These are phyloP conservation scores for Palythoa caribaeorum DNA, from an alignment of 92 coral and sea anemone species.

Conservation along the genomic window DNA sequence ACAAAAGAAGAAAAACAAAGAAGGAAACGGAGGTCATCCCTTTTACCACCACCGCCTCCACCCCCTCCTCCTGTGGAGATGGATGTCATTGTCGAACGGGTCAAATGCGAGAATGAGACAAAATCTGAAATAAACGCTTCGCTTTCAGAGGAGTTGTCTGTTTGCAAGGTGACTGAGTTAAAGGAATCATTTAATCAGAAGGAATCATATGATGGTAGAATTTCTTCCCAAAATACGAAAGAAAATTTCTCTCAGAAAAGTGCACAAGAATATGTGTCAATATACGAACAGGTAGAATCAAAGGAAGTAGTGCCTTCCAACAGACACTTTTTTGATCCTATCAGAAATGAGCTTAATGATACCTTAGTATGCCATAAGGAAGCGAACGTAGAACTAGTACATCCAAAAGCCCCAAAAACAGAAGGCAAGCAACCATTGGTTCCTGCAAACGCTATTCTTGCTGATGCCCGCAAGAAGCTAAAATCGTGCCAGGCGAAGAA, in stretches of 20 bases:
- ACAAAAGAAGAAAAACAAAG: conserved; percentile 54
- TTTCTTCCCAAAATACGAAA: not conserved
- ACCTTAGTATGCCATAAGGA: not conserved
- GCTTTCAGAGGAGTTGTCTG: not conserved
- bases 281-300: conserved; percentile 17
- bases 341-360: conserved; percentile 6
- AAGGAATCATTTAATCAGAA: conserved; percentile 1
- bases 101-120: not conserved
- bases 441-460: not conserved
- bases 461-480: conserved; percentile 40
- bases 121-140: not conserved
- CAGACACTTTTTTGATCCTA: conserved; percentile 10
- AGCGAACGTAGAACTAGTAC: not conserved
- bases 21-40: conserved; percentile 40
- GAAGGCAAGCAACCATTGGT: not conserved
- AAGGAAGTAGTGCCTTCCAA: not conserved
- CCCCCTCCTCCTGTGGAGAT: conserved; percentile 74
- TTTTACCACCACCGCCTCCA: conserved; percentile 82
- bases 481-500: conserved; percentile 29
- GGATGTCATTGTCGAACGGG: conserved; percentile 1
- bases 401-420: not conserved
- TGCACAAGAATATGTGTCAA: not conserved
- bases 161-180: not conserved
- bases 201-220: not conserved
- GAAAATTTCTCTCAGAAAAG: not conserved